Evolutionary conservation across 2,797 vertebrate species (phyloP), one percentile per base, ranked within the genome.

Genomic region (Taeniopygia guttata): DNA sequence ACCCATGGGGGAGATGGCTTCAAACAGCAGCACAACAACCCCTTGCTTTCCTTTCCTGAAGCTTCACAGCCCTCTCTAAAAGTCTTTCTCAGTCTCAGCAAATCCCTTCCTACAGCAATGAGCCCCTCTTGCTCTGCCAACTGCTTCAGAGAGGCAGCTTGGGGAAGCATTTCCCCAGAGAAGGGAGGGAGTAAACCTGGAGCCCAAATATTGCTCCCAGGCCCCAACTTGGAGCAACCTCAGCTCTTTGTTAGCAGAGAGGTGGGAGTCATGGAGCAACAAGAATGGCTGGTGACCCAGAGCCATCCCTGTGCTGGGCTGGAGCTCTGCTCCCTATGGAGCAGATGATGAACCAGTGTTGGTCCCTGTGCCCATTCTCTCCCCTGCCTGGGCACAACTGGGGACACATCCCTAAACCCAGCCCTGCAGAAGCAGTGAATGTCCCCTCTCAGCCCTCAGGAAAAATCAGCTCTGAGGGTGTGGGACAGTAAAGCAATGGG

Each of bases 91-190:
- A 26, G 5, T 51, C n/a, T 72, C 19, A 20, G 30, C 29, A 86
- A 76, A 55, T 34, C 32, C 54, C 14, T 72, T 82, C 30, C 36
- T 21, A 27, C 27, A 68, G 27, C 5, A 22, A 20, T 0, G 15
- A 89, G 29, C 20, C 20, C 6, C 30, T 45, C 40, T 58, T 49
- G 54, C 14, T 25, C 20, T 0, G 0, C 40, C 1, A 8, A 51
- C 30, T 54, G 11, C 60, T 77, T 66, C 1, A 2, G 51, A 62
- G 48, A 45, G 43, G 66, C 43, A 58, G 20, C 43, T 17, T 3
- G 3, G 59, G 45, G 62, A 74, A 68, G 19, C 3, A 1, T 58
- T 66, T 76, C 38, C 36, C 38, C 23, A 40, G 45, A 55, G 30
- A 43, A 12, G 8, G 20, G 2, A 18, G 40, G 17, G 27, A 75